Evolutionary conservation across 2,797 vertebrate species (phyloP), one percentile per base, ranked within the genome.

Genomic region (Coregonus sp.): DNA sequence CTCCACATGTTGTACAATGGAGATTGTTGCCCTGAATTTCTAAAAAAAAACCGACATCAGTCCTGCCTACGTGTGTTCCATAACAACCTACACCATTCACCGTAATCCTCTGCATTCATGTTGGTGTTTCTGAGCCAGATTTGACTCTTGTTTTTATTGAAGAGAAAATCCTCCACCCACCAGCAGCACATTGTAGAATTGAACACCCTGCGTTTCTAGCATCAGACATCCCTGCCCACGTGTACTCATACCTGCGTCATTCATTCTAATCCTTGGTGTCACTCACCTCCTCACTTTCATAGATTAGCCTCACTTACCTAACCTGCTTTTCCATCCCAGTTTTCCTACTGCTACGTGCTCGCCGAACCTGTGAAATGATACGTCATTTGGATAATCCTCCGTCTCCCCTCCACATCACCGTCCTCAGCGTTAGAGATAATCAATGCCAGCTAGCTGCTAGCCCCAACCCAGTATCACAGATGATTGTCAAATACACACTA

Each of bases 381-480:
- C 25, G 25, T 82, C 84, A 82, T 77, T 25, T 78, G 72, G 74
- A 7, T 85, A 86, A 87, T 89, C 83, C 80, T 74, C 79, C 59
- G 0, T 78, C 78, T 80, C 59, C 56, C n/a, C 69, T 75, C 25
- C 25, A 77, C 78, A 72, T 78, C 80, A 70, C 47, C 33, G 7
- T 47, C 16, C 75, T 71, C 20, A 75, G 29, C 31, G 37, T 80
- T 63, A 37, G 68, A 83, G 79, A 86, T 85, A 74, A 86, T 82
- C 25, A 25, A 25, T 25, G 25, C 25, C 25, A 25, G 68, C 31
- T 78, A 54, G 81, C 20, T 80, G 76, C 77, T 80, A 82, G 83
- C 74, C 81, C 47, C 6, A 40, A 37, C 78, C 74, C 80, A 67
- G 81, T 76, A 40, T 40, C 37, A 40, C 37, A 40, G 37, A 40